Conservation (phyloP, 2,113 vertebrate species). For the Sapajus apella region DNA sequence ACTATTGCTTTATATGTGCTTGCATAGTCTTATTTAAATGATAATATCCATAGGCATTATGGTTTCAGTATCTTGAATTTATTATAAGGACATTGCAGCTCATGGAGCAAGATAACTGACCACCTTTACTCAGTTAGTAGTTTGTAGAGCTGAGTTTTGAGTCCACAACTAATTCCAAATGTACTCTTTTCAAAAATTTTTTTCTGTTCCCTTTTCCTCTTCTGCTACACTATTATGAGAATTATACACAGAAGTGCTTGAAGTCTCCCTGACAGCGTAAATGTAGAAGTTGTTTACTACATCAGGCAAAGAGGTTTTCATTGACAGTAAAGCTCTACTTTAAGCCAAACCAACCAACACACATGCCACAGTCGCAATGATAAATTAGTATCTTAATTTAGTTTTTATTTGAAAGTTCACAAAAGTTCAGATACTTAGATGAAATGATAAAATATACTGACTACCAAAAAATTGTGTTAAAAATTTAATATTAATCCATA, state of each 20-base stretch:
- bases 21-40: neutral
- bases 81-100: neutral
- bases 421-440: neutral
- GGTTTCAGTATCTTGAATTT: neutral
- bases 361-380: neutral
- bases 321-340: neutral
- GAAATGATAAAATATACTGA: neutral
- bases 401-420: neutral
- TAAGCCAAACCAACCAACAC: neutral
- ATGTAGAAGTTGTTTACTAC: neutral
- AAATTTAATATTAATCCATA: neutral
- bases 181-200: too few relatives aligned
- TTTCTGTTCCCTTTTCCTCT: neutral
- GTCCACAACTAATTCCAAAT: neutral
- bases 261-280: neutral
- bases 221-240: fast-evolving
- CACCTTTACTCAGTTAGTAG: too few relatives aligned
- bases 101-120: neutral
- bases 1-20: neutral
- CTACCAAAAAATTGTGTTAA: neutral
- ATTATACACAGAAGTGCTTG: neutral
- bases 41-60: neutral
- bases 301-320: neutral
- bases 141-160: neutral
- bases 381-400: neutral